A percentile compares a stretch with the other conserved stretches of the same genome.
Evolutionary conservation across 1,140 invertebrate genomes (phyloP).

Genomic region (Drosophila arawakana): DNA sequence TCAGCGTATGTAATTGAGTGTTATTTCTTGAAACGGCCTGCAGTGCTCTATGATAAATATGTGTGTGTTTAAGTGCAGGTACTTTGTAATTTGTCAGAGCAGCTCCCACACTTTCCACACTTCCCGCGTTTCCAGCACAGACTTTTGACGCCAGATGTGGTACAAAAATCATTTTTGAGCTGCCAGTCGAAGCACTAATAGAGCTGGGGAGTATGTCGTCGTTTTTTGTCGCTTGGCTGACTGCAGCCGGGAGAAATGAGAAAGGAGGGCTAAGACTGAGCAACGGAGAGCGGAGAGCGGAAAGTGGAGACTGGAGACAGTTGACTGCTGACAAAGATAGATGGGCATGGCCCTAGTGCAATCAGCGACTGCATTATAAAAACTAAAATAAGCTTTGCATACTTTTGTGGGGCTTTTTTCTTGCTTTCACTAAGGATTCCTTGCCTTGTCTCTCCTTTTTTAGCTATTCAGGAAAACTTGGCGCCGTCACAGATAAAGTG

Average conservation of each 20-base stretch:
- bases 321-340: constrained; percentile 33
- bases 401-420: constrained; percentile 39
- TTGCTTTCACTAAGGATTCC: neutral
- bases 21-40: constrained; percentile 4
- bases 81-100: constrained; percentile 28
- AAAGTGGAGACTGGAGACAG: neutral
- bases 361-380: constrained; percentile 39
- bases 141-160: constrained; percentile 23
- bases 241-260: neutral
- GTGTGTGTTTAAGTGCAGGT: constrained; percentile 36
- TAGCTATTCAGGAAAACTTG: constrained; percentile 15
- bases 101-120: neutral
- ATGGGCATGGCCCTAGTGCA: constrained; percentile 17
- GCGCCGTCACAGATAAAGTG: neutral
- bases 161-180: constrained; percentile 39
- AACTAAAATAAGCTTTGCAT: constrained; percentile 62
- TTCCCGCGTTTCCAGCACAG: constrained; percentile 1
- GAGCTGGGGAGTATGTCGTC: neutral
- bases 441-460: neutral
- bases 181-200: constrained; percentile 15
- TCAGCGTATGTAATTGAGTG: constrained; percentile 22
- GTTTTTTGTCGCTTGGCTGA: neutral
- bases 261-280: neutral
- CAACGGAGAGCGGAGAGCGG: too few relatives aligned
- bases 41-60: constrained; percentile 24